Conservation (phyloP, 2,113 vertebrate species). For the Corapipo altera region DNA sequence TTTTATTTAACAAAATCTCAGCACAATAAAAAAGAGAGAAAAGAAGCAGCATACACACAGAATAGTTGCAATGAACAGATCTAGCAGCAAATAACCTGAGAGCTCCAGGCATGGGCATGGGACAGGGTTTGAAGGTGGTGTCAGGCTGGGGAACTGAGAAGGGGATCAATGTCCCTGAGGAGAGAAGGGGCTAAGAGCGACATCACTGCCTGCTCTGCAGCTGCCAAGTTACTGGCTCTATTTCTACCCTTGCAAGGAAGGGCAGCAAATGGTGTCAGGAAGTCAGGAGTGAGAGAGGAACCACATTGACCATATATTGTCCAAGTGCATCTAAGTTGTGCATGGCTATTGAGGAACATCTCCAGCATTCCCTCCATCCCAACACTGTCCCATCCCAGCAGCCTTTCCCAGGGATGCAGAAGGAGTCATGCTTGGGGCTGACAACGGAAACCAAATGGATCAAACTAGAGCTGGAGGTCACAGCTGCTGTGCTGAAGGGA, state of each 20-base stretch:
- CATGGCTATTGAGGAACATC: background rate
- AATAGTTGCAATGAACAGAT: background rate
- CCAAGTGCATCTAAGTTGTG: background rate
- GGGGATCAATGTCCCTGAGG: background rate
- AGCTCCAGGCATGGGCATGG: accelerated
- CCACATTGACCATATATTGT: accelerated
- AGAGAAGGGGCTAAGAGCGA: background rate
- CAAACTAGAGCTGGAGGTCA: background rate
- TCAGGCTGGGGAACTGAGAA: background rate
- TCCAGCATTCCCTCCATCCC: background rate
- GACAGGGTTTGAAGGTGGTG: background rate
- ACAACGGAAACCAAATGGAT: background rate
- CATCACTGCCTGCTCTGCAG: background rate
- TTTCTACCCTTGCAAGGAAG: background rate
- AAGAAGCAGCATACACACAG: background rate
- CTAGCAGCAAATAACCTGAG: constrained; percentile 20
- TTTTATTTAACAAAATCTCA: constrained; percentile 45
- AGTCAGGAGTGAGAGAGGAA: background rate
- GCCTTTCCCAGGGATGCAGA: background rate
- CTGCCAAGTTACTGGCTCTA: accelerated
- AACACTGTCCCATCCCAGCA: background rate
- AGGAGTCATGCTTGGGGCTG: background rate
- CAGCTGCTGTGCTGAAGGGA: background rate
- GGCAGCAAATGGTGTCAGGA: background rate
- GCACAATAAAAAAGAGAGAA: background rate